These are phyloP conservation scores for Phrynosoma blainvillii DNA, from an alignment of 2,113 vertebrate species.

Conservation along the genomic window DNA sequence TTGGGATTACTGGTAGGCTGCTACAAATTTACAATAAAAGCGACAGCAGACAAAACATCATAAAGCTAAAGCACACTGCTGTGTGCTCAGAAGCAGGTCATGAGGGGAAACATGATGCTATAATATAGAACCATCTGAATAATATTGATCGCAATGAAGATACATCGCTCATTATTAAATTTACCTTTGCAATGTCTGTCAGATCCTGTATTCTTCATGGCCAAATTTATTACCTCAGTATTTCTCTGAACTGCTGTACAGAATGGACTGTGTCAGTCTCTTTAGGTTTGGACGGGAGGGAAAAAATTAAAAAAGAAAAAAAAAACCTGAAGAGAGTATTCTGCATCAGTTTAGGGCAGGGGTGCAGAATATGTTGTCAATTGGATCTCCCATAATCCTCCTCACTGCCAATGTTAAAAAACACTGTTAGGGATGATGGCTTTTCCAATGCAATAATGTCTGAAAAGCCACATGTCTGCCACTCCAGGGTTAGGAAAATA, in stretches of 20 bases:
- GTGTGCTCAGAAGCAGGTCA: conserved; percentile 4
- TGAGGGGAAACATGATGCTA: conserved; percentile 19
- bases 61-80: conserved; percentile 16
- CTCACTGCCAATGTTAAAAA: too few species aligned
- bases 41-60: conserved; percentile 19
- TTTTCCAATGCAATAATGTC: not conserved
- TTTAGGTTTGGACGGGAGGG: not conserved
- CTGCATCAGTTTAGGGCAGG: not conserved
- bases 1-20: conserved; percentile 1
- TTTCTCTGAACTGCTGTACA: conserved; percentile 12
- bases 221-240: conserved; percentile 6
- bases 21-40: conserved; percentile 30
- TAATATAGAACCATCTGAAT: conserved; percentile 17
- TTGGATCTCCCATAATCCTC: not conserved
- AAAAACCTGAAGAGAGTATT: not conserved
- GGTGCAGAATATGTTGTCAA: not conserved
- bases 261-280: not conserved
- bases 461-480: not conserved
- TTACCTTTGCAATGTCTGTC: conserved; percentile 26
- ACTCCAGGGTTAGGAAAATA: not conserved
- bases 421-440: too few species aligned
- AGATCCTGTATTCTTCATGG: conserved; percentile 13
- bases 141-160: conserved; percentile 26
- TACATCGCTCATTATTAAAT: conserved; percentile 23
- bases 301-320: conserved; percentile 28